phyloP scores from a whole-genome alignment of 2,797 vertebrate genomes.

The Nasua narica region DNA sequence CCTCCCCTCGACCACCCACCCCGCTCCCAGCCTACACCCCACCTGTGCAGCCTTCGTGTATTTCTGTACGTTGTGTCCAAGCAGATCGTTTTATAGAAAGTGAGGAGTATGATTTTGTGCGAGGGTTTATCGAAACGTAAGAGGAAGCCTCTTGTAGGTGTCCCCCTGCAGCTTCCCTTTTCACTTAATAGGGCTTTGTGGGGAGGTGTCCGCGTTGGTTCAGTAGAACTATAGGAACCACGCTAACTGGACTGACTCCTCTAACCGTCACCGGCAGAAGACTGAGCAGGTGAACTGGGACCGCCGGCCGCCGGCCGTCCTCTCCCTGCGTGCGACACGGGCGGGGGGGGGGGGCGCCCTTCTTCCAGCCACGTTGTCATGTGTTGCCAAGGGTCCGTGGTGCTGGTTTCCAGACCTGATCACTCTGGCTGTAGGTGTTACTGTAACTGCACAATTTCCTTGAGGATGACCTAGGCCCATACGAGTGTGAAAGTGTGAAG shows the following conservation, averaged over 20 bases:
- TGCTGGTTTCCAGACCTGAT: not conserved
- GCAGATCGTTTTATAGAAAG: not conserved
- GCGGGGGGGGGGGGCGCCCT: not conserved
- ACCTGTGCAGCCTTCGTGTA: not conserved
- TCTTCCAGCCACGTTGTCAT: not conserved
- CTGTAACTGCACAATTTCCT: not conserved
- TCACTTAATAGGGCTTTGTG: not conserved
- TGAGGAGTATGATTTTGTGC: not conserved
- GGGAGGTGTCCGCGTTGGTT: not conserved
- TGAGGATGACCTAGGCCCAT: not conserved
- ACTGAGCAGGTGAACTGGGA: not conserved
- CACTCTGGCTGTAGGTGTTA: not conserved
- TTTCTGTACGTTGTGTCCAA: not conserved
- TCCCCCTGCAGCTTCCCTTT: not conserved
- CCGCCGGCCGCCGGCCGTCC: not conserved
- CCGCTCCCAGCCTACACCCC: not conserved
- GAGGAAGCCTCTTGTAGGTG: accelerated
- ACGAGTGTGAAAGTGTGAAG: not conserved
- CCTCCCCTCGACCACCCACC: no score
- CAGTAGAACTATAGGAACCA: accelerated
- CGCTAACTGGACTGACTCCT: not conserved
- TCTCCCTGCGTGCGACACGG: accelerated
- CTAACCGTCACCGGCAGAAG: not conserved
- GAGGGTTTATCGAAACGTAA: not conserved
- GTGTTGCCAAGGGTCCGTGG: not conserved